Evolutionary conservation across 1,140 invertebrate species (phyloP).

Genomic region (Drosophila saltans): DNA sequence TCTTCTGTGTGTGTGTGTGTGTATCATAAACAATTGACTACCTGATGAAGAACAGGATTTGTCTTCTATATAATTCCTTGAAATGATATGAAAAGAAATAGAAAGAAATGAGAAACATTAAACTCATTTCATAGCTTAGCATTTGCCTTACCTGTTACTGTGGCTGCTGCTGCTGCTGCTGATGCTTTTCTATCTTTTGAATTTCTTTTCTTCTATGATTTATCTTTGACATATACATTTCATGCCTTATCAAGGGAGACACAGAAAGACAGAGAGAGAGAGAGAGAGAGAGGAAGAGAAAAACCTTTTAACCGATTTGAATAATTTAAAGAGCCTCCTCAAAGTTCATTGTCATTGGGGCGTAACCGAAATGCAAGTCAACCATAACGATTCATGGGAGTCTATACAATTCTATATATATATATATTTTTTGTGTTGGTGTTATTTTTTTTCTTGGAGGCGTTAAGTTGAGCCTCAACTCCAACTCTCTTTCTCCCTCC

Average conservation of each 20-base stretch:
- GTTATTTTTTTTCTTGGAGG: conserved; percentile 35
- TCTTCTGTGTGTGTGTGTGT: neutral
- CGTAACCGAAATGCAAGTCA: conserved; percentile 48
- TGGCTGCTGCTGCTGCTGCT: neutral
- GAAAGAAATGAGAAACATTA: conserved; percentile 22
- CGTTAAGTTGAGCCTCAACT: conserved; percentile 13
- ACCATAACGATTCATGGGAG: conserved; percentile 28
- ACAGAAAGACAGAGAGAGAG: neutral
- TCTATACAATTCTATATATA: neutral
- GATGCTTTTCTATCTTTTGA: conserved; percentile 22
- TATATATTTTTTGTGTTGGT: conserved; percentile 31
- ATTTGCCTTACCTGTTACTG: too few relatives aligned
- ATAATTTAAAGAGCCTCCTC: conserved; percentile 44
- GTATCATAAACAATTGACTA: conserved; percentile 23
- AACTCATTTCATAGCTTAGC: conserved; percentile 19
- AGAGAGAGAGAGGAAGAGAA: conserved; percentile 1
- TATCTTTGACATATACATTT: conserved; percentile 68
- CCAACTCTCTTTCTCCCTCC: neutral
- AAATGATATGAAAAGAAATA: conserved; percentile 26
- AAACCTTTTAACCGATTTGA: conserved; percentile 55
- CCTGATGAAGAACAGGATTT: conserved; percentile 53
- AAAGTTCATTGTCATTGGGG: conserved; percentile 58
- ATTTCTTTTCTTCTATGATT: conserved; percentile 63
- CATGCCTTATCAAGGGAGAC: conserved; percentile 58
- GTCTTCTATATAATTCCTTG: conserved; percentile 58